Percentiles rank a stretch among this genome's conserved stretches.
Evolutionary conservation across 2,888 invertebrate species (phyloP).

Genomic region (Clepsis dumicolana): DNA sequence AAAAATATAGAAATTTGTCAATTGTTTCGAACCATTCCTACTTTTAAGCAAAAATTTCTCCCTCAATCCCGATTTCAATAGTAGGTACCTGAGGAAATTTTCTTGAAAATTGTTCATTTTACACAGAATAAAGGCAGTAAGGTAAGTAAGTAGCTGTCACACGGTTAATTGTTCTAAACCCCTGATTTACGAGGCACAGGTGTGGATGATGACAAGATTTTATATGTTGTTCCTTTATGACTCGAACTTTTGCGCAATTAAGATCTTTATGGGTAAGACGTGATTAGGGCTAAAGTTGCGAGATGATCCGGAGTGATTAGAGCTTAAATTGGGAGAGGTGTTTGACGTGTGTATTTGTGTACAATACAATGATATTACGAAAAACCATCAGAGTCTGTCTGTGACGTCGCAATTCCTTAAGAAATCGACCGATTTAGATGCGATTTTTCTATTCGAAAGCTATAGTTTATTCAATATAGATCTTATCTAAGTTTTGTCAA

Average conservation of each 20-base stretch:
- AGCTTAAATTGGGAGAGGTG: background rate
- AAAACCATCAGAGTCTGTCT: too few species aligned
- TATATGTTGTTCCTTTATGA: constrained; percentile 10
- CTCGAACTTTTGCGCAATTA: constrained; percentile 12
- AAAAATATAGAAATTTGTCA: too few species aligned
- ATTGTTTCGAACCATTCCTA: too few species aligned
- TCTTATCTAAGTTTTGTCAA: too few species aligned
- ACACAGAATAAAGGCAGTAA: too few species aligned
- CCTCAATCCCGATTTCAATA: background rate
- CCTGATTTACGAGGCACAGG: constrained; percentile 33
- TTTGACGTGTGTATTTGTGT: too few species aligned
- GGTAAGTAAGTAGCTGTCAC: constrained; percentile 9
- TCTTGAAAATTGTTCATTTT: background rate
- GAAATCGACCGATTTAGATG: too few species aligned
- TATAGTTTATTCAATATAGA: too few species aligned
- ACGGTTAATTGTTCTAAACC: constrained; percentile 26
- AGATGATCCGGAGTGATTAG: background rate
- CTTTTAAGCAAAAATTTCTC: background rate
- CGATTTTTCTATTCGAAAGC: too few species aligned
- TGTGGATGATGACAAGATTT: constrained; percentile 28
- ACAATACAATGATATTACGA: too few species aligned
- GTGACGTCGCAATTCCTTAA: too few species aligned
- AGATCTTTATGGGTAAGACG: background rate
- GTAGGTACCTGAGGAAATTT: background rate
- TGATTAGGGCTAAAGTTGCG: constrained; percentile 14